These are phyloP conservation scores for Meliscaeva auricollis DNA, from an alignment of 2,888 invertebrate species.

Conservation along the genomic window DNA sequence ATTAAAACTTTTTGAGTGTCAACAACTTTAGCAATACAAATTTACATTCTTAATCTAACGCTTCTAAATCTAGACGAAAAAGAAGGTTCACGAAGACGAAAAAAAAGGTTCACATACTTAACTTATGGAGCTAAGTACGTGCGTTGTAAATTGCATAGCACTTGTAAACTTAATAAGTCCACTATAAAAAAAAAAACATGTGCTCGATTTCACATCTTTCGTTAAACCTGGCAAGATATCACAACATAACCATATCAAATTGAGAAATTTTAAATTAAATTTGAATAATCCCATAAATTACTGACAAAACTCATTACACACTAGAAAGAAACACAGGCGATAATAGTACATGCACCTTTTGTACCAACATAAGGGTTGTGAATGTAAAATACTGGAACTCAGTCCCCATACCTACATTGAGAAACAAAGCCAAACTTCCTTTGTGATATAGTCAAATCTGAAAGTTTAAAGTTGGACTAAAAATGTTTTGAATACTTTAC, in stretches of 20 bases:
- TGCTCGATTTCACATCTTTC: slow-evolving; percentile 57
- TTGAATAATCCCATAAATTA: slow-evolving; percentile 75
- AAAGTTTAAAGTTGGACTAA: slow-evolving; percentile 32
- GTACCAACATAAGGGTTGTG: slow-evolving; percentile 54
- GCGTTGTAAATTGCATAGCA: slow-evolving; percentile 15
- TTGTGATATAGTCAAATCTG: not conserved
- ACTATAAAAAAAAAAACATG: slow-evolving; percentile 47
- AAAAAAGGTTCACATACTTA: no score
- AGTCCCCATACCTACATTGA: slow-evolving; percentile 26
- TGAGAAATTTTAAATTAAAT: slow-evolving; percentile 70
- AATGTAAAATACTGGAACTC: not conserved
- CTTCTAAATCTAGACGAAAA: no score
- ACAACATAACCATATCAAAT: slow-evolving; percentile 56
- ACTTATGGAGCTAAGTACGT: no score
- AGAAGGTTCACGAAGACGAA: no score
- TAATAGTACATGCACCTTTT: not conserved
- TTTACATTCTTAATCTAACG: no score
- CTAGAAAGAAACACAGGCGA: slow-evolving; percentile 53
- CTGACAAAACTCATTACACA: slow-evolving; percentile 65
- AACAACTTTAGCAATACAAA: no score
- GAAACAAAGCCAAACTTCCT: slow-evolving; percentile 44
- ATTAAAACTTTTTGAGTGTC: no score
- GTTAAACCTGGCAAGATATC: slow-evolving; percentile 15
- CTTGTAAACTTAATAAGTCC: slow-evolving; percentile 34
- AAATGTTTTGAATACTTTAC: slow-evolving; percentile 43